phyloP scores from a whole-genome alignment of 1,140 invertebrate species.

The Carcinoscorpius rotundicauda region DNA sequence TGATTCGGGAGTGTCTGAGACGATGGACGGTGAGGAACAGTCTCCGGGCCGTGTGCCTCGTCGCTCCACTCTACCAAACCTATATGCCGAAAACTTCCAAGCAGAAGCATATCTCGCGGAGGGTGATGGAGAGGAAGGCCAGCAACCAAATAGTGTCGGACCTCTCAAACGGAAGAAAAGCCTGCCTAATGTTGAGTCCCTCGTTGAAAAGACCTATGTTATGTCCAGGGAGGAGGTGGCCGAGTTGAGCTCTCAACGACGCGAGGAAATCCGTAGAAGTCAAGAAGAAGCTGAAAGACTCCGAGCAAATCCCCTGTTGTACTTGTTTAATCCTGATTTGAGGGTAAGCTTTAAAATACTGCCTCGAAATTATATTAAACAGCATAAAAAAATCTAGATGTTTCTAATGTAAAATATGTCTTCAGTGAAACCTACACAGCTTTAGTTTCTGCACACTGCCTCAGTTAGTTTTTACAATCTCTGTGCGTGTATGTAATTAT shows the following conservation, averaged over 20 bases:
- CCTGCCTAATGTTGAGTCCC: slow-evolving; percentile 62
- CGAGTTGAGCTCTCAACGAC: slow-evolving; percentile 71
- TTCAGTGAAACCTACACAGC: no score
- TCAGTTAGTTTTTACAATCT: no score
- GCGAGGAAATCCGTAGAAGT: slow-evolving; percentile 80
- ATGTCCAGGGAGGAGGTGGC: slow-evolving; percentile 92
- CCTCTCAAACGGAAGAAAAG: slow-evolving; percentile 72
- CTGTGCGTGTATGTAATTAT: no score
- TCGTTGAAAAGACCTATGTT: slow-evolving; percentile 53
- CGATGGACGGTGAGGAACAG: slow-evolving; percentile 21
- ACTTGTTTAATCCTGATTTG: slow-evolving; percentile 87
- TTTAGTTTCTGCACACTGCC: no score
- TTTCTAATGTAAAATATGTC: no score
- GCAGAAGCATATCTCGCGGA: not conserved
- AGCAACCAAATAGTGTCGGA: not conserved
- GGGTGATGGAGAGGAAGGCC: not conserved
- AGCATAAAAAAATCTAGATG: no score
- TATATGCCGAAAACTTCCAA: slow-evolving; percentile 2
- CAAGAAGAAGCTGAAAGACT: slow-evolving; percentile 82
- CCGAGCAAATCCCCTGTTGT: slow-evolving; percentile 80
- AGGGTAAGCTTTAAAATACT: slow-evolving; percentile 53
- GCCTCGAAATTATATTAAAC: no score
- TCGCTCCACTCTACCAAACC: slow-evolving; percentile 9
- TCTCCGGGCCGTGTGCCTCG: slow-evolving; percentile 4
- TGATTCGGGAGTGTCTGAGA: slow-evolving; percentile 33